Evolutionary conservation across 1,140 invertebrate genomes (phyloP), one percentile per base, ranked within the genome.

Genomic region (Nautilus pompilius): DNA sequence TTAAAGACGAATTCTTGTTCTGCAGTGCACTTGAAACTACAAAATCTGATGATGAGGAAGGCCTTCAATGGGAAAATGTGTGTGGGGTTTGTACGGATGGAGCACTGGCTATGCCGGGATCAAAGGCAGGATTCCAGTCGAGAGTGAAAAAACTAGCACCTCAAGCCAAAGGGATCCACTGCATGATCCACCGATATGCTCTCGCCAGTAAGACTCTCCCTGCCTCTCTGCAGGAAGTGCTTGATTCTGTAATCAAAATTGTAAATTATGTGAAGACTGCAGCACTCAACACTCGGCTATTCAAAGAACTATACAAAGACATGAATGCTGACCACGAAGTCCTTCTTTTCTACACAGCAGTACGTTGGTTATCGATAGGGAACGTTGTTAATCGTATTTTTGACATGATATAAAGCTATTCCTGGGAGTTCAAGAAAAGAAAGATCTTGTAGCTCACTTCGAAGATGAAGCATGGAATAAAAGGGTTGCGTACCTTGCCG

Each of bases 141-240:
- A 49, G 30, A 60, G 58, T 60, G 45, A 60, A 41, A 49, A 24
- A 62, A 24, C 15, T 54, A 34, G 51, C 24, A 53, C 30, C 30
- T 49, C 49, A 62, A 45, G 30, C 32, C 2, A 34, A 49, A 30
- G 41, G 45, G 3, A 60, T 60, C 32, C 58, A 49, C 60, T 62
- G 60, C 60, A 62, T 62, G 60, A 54, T 54, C 45, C 60, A 62
- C 49, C 32, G 48, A 55, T 41, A 36, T 26, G 29, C 29, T 55
- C 60, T 62, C 36, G 49, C 2, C 3, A 62, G 33, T 55, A 62
- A 62, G 49, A 62, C 49, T 55, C 32, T 62, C 51, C 49, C 29
- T 33, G 33, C 49, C 51, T 33, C 30, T 62, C 5, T 49, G 29
- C 58, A 30, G 26, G n/a, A 30, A 30, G 45, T 49, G 29, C 36